These are phyloP conservation scores for Diaperis boleti DNA, from an alignment of 2,888 invertebrate genomes.

Conservation along the genomic window DNA sequence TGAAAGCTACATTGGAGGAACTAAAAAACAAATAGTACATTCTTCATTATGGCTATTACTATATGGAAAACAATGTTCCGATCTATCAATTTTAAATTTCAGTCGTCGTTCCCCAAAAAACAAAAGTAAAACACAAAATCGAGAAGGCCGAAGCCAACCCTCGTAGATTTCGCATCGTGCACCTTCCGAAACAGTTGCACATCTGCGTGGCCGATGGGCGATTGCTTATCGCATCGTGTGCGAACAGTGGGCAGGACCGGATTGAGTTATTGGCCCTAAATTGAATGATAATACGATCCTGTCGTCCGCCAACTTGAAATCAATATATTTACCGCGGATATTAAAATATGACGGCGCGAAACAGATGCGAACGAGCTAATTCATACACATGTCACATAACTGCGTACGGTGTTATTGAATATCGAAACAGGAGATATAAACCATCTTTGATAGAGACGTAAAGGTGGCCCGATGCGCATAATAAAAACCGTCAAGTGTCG, in stretches of 20 bases:
- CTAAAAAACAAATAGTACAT: too few species aligned
- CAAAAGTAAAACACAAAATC: too few species aligned
- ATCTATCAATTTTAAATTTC: too few species aligned
- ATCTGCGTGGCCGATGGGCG: conserved; percentile 47
- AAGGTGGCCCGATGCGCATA: conserved; percentile 35
- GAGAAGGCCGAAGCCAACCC: too few species aligned
- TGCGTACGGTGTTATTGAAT: conserved; percentile 39
- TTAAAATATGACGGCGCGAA: conserved; percentile 37
- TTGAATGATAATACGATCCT: conserved; percentile 48
- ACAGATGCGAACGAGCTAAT: conserved; percentile 42
- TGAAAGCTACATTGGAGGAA: too few species aligned
- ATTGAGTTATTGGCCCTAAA: conserved; percentile 51
- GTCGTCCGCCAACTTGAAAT: conserved; percentile 40
- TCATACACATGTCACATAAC: conserved; percentile 48
- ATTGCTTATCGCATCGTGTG: conserved; percentile 46
- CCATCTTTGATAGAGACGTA: conserved; percentile 39
- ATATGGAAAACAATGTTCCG: too few species aligned
- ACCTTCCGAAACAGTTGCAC: background rate
- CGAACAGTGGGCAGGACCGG: conserved; percentile 34
- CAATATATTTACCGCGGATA: conserved; percentile 36
- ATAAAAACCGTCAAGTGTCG: conserved; percentile 29
- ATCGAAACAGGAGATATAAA: conserved; percentile 43
- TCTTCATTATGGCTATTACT: too few species aligned
- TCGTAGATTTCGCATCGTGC: background rate
- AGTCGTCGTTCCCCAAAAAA: too few species aligned